Conservation (phyloP, 2,797 vertebrate genomes). For the Monodelphis domestica region DNA sequence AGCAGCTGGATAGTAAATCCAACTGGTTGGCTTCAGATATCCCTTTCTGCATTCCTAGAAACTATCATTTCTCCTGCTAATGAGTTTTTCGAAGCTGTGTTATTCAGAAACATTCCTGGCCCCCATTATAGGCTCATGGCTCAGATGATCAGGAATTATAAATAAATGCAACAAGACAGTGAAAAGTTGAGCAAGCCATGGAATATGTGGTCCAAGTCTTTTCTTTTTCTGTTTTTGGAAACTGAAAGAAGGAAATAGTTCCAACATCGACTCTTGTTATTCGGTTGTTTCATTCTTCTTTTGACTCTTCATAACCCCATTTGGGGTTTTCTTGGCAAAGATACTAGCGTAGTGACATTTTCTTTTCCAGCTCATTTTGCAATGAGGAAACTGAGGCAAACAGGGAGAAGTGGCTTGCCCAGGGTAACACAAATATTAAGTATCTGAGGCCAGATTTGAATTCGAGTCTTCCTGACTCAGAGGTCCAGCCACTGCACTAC, state of each 20-base stretch:
- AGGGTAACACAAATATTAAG: no score
- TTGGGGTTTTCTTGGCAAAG: no score
- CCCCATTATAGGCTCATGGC: constrained; percentile 46
- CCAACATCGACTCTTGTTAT: no score
- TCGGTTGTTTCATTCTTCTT: no score
- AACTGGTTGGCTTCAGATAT: constrained; percentile 73
- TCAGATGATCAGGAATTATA: constrained; percentile 67
- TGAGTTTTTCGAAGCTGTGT: constrained; percentile 71
- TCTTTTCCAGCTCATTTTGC: no score
- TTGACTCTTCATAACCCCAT: no score
- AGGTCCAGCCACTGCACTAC: no score
- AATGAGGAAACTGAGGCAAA: no score
- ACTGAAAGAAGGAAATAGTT: constrained; percentile 23
- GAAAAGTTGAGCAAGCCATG: constrained; percentile 42
- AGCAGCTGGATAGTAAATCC: constrained; percentile 80
- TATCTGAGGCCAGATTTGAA: no score
- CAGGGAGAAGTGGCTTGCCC: no score
- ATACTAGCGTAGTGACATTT: no score
- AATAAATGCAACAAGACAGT: constrained; percentile 60
- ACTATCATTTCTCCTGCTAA: constrained; percentile 78
- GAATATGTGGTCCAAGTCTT: constrained; percentile 19
- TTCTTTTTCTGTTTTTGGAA: constrained; percentile 43
- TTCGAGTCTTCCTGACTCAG: no score
- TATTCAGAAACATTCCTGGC: constrained; percentile 61
- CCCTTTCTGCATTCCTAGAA: constrained; percentile 71